Evolutionary conservation across 2,113 vertebrate genomes (phyloP).

Genomic region (Oenanthe oenanthe): DNA sequence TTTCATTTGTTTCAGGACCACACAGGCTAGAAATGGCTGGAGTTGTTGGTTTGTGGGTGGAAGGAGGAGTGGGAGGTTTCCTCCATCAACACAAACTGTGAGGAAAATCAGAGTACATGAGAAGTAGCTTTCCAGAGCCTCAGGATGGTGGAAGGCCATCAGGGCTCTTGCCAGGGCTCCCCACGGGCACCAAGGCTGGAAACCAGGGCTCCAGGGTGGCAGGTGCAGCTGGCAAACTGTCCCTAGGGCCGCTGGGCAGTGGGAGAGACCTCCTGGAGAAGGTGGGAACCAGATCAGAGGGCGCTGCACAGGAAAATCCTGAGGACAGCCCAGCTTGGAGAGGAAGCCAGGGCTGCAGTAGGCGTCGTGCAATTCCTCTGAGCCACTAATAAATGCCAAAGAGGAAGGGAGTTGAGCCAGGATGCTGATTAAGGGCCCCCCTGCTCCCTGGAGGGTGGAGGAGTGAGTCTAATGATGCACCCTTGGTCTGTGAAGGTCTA

Average conservation of each 20-base stretch:
- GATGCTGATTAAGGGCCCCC: background rate
- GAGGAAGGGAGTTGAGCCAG: background rate
- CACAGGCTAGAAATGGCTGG: constrained; percentile 4
- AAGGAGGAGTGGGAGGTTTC: background rate
- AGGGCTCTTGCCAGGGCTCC: background rate
- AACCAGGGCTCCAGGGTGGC: accelerated
- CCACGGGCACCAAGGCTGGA: accelerated
- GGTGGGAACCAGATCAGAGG: background rate
- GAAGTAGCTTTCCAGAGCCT: background rate
- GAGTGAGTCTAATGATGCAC: background rate
- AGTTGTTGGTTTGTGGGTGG: constrained; percentile 4
- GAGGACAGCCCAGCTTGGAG: background rate
- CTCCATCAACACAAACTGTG: background rate
- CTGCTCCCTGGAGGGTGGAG: background rate
- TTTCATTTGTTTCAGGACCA: constrained; percentile 32
- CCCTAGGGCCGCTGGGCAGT: background rate
- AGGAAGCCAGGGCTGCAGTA: background rate
- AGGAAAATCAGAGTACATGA: background rate
- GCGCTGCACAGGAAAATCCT: background rate
- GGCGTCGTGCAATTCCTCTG: background rate
- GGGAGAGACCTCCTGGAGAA: background rate
- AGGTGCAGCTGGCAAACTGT: background rate
- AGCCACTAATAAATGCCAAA: background rate
- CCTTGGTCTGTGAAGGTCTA: background rate
- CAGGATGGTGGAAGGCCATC: accelerated